Conservation (phyloP, 2,113 vertebrate species). For the Urocolius indicus region DNA sequence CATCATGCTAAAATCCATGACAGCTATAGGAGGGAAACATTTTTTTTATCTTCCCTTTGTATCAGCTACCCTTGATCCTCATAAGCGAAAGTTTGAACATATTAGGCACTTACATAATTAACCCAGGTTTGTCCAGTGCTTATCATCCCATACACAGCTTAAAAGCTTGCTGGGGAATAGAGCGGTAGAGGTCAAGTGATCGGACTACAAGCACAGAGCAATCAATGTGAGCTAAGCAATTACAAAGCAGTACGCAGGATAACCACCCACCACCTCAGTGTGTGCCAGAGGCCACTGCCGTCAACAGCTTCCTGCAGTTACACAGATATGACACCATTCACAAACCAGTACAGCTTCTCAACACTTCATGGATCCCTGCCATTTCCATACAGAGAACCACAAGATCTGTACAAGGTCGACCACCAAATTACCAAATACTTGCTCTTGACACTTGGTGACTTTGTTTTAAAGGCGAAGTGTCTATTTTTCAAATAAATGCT, state of each 20-base stretch:
- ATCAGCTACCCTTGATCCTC: background rate
- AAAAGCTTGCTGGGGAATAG: background rate
- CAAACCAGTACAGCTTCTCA: background rate
- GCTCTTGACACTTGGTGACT: background rate
- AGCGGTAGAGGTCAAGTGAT: background rate
- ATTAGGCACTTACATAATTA: background rate
- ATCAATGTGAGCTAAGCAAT: background rate
- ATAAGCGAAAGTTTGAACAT: background rate
- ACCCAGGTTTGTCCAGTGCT: background rate
- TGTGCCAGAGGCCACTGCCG: accelerated
- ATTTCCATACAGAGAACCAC: background rate
- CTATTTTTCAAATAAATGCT: background rate
- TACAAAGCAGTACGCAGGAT: background rate
- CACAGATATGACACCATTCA: background rate
- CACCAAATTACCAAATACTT: background rate
- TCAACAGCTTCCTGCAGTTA: background rate
- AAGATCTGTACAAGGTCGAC: background rate
- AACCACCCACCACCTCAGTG: background rate
- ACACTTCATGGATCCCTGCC: background rate
- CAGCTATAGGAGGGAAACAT: background rate
- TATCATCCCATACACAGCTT: background rate
- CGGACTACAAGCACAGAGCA: background rate
- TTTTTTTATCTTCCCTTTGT: background rate
- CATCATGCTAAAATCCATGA: background rate
- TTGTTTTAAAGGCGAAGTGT: background rate